Conservation (phyloP, 2,113 vertebrate genomes). For the Clinocottus analis region DNA sequence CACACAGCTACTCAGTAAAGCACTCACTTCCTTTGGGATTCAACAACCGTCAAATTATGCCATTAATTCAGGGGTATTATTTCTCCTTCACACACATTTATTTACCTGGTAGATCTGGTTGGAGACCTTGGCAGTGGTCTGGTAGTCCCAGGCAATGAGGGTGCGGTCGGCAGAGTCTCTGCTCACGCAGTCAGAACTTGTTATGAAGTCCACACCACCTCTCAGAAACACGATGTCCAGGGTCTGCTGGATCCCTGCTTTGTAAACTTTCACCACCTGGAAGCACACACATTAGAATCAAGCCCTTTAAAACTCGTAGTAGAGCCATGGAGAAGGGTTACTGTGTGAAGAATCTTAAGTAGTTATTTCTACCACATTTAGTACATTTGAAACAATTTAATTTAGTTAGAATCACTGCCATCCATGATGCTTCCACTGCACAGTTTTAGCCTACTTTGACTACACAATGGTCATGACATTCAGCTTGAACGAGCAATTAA, state of each 20-base stretch:
- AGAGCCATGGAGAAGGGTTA: neutral
- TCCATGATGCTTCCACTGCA: neutral
- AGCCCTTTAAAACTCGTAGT: neutral
- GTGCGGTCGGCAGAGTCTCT: conserved; percentile 96
- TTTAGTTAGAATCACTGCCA: neutral
- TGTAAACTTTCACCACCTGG: conserved; percentile 90
- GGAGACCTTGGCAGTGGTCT: conserved; percentile 92
- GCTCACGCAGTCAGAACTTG: conserved; percentile 94
- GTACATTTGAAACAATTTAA: neutral
- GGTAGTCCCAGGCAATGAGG: conserved; percentile 95
- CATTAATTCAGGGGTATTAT: neutral
- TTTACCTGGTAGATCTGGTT: conserved; percentile 98
- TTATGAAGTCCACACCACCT: conserved; percentile 90
- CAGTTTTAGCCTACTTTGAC: neutral
- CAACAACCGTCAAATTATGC: conserved; percentile 27
- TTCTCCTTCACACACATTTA: neutral
- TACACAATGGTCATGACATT: neutral
- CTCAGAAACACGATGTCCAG: conserved; percentile 92
- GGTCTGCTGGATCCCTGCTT: conserved; percentile 94
- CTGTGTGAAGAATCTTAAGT: neutral
- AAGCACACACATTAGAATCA: neutral
- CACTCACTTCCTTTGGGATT: neutral
- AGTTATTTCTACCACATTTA: neutral
- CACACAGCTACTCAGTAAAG: conserved; percentile 2
- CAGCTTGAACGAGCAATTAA: neutral